Evolutionary conservation across 2,888 invertebrate species (phyloP), one percentile per base, ranked within the genome.

Genomic region (Drosophila cognata): DNA sequence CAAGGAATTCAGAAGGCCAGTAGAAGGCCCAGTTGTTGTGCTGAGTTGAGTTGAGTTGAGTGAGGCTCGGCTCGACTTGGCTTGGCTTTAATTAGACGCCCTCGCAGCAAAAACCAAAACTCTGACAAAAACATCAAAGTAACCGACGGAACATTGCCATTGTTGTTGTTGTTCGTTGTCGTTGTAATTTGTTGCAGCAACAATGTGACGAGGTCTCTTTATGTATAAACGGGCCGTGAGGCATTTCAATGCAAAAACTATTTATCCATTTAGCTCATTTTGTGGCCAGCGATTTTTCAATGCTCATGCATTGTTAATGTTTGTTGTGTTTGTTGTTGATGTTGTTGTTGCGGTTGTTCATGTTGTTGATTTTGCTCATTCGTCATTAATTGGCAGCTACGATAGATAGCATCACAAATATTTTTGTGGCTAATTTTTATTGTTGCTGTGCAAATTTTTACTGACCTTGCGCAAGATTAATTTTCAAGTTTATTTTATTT

Each of bases 261-360:
- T 88, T 88, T 89, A 85, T 89, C 86, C 89, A 84, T 84, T 89
- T 88, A 88, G 82, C 89, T 88, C 84, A 88, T 88, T 88, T 88
- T 76, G 82, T 74, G 77, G 74, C 80, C 66, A 65, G 69, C 72
- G 72, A 70, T 71, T 81, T 46, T 78, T 73, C 66, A 79, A 80
- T 82, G 71, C 76, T 66, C 33, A 65, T 70, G 60, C 73, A 74
- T 79, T 77, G 69, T 77, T 74, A 57, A 56, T 56, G 38, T 56
- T 29, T 36, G 28, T 52, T 56, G 43, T 58, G 53, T 52, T n/a
- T 69, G 64, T 62, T 62, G 53, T 56, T 68, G 25, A 43, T 53
- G 52, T 16, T 68, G 64, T 51, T 61, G 53, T 50, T 68, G 31
- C 41, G 48, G 41, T 48, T 70, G 59, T 63, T 62, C 33, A 48